phyloP scores from a whole-genome alignment of 2,888 invertebrate genomes.

The Protodeltote pygarga region DNA sequence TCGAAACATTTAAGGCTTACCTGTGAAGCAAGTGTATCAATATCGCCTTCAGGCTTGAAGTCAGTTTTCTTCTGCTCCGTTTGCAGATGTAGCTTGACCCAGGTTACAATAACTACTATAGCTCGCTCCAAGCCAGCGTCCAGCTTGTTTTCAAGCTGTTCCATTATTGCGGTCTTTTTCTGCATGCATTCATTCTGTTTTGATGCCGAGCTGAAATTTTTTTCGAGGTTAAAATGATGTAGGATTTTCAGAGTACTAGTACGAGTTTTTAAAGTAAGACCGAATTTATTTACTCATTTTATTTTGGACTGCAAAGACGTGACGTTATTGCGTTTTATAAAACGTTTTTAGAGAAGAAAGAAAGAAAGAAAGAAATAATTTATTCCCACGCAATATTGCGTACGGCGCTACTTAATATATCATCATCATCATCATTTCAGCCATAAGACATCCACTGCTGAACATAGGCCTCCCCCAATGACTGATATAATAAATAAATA shows the following conservation, averaged over 20 bases:
- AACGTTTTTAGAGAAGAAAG: too few relatives aligned
- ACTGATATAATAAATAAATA: too few relatives aligned
- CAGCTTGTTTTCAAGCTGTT: constrained; percentile 96
- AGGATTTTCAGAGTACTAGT: neutral
- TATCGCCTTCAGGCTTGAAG: constrained; percentile 95
- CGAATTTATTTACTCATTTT: too few relatives aligned
- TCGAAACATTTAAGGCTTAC: constrained; percentile 79
- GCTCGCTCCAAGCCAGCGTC: constrained; percentile 95
- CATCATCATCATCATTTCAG: too few relatives aligned
- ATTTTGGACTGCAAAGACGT: too few relatives aligned
- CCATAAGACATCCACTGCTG: too few relatives aligned
- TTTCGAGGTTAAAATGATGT: neutral
- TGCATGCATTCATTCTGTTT: constrained; percentile 96
- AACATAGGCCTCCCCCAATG: too few relatives aligned
- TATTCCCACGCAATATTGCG: too few relatives aligned
- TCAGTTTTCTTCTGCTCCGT: constrained; percentile 98
- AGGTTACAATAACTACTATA: constrained; percentile 94
- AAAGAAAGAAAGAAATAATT: too few relatives aligned
- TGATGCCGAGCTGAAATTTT: constrained; percentile 90
- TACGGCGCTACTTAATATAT: too few relatives aligned
- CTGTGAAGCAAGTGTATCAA: constrained; percentile 94
- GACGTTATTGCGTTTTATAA: too few relatives aligned
- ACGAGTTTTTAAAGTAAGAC: too few relatives aligned
- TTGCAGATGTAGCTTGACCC: constrained; percentile 96
- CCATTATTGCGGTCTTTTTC: constrained; percentile 94